phyloP scores from a whole-genome alignment of 1,140 invertebrate genomes.

The Melitaea cinxia region DNA sequence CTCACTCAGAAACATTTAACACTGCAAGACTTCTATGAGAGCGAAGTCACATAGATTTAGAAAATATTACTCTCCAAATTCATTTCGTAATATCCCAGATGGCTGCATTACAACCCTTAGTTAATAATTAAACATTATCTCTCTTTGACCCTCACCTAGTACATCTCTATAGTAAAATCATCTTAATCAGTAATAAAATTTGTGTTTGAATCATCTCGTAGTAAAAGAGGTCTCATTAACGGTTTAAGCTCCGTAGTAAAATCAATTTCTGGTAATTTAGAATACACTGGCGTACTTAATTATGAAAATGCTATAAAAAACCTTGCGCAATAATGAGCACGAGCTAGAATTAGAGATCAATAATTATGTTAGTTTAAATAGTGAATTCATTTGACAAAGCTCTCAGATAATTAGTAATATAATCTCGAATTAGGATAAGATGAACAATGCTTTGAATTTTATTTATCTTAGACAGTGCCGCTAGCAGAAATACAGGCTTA shows the following conservation, averaged over 20 bases:
- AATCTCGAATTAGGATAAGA: background rate
- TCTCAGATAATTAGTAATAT: background rate
- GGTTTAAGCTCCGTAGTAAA: slow-evolving; percentile 27
- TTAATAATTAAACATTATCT: no score
- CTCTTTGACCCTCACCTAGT: no score
- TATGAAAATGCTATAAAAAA: slow-evolving; percentile 25
- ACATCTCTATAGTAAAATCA: no score
- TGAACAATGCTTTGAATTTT: background rate
- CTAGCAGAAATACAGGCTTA: slow-evolving; percentile 21
- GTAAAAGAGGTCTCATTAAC: slow-evolving; percentile 29
- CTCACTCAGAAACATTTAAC: no score
- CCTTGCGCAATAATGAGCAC: slow-evolving; percentile 23
- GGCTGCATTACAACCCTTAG: no score
- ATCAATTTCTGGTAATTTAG: slow-evolving; percentile 24
- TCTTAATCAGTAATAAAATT: background rate
- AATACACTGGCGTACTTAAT: slow-evolving; percentile 24
- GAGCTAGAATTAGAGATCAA: slow-evolving; percentile 9
- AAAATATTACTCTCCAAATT: no score
- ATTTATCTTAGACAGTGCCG: background rate
- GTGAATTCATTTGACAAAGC: background rate
- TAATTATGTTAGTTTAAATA: background rate
- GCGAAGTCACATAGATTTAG: no score
- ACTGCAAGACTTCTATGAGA: no score
- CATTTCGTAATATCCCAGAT: no score
- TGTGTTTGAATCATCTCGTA: slow-evolving; percentile 20